Conservation (phyloP, 2,888 invertebrate species). For the Sphaerophoria rueppellii region DNA sequence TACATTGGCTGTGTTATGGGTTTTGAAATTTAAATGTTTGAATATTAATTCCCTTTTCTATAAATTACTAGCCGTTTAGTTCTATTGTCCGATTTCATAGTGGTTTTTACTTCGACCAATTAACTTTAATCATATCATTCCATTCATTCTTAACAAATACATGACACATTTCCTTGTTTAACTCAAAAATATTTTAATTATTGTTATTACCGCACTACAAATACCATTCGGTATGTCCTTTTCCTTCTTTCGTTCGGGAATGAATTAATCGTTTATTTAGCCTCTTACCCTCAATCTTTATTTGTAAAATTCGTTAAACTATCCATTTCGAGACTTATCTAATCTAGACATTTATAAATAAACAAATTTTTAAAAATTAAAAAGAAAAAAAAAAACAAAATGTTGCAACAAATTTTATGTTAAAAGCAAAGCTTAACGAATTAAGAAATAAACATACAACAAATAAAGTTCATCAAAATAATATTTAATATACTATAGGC, state of each 20-base stretch:
- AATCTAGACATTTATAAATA: not conserved
- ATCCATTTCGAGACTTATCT: too few species aligned
- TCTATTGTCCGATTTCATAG: not conserved
- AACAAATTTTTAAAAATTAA: not conserved
- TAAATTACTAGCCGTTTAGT: too few species aligned
- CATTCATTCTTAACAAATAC: constrained; percentile 14
- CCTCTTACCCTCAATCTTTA: too few species aligned
- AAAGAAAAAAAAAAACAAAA: constrained; percentile 33
- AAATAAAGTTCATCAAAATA: constrained; percentile 57
- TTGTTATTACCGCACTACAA: too few species aligned
- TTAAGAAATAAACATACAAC: constrained; percentile 28
- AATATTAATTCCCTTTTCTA: not conserved
- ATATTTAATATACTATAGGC: constrained; percentile 72
- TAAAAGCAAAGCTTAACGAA: constrained; percentile 62
- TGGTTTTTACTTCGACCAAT: too few species aligned
- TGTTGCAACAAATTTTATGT: constrained; percentile 22
- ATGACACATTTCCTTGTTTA: constrained; percentile 14
- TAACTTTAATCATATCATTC: constrained; percentile 39
- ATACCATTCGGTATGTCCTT: too few species aligned
- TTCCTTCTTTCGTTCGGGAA: too few species aligned
- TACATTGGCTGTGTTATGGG: constrained; percentile 4
- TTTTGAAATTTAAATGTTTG: too few species aligned
- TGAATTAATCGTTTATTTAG: too few species aligned
- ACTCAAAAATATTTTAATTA: too few species aligned
- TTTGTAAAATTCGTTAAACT: too few species aligned